Evolutionary conservation across 2,113 vertebrate genomes (phyloP).

Genomic region (Pteronura brasiliensis): DNA sequence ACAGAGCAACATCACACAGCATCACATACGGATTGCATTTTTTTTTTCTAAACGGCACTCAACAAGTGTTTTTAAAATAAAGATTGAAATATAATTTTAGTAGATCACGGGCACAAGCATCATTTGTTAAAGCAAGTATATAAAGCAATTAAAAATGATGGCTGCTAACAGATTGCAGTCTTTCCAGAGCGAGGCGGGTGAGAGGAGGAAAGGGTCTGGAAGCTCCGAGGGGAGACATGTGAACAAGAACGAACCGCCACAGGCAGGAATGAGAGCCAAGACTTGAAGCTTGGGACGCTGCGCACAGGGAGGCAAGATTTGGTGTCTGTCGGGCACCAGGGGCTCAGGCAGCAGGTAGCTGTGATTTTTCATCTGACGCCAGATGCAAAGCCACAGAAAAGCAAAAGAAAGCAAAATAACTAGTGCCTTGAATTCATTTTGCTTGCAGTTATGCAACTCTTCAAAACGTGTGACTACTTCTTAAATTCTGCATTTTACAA

Average conservation of each 20-base stretch:
- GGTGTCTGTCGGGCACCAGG: background rate
- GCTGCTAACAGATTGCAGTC: background rate
- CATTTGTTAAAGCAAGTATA: background rate
- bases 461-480: background rate
- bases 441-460: background rate
- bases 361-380: background rate
- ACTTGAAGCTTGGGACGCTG: background rate
- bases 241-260: background rate
- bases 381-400: background rate
- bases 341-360: background rate
- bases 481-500: background rate
- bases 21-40: background rate
- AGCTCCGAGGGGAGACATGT: background rate
- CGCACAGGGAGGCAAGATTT: background rate
- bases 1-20: background rate
- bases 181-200: no score
- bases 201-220: background rate
- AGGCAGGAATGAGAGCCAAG: background rate
- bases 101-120: background rate
- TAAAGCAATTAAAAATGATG: background rate
- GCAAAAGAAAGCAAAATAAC: background rate
- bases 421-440: background rate
- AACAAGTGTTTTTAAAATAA: background rate
- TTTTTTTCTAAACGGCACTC: background rate
- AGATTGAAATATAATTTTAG: background rate